Conservation (phyloP, 2,113 vertebrate genomes). For the Lanius collurio region DNA sequence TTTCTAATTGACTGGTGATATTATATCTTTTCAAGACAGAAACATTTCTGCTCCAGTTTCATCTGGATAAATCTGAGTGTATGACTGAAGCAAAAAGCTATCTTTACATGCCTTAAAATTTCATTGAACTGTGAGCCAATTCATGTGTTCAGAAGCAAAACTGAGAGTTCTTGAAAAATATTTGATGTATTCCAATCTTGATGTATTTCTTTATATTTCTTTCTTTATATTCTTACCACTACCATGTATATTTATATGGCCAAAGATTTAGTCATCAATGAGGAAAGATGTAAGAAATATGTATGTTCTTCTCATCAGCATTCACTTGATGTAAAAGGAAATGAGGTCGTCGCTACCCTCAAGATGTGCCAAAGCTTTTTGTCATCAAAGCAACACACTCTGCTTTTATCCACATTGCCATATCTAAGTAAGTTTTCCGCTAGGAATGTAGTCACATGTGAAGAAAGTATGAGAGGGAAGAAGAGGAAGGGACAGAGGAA, state of each 20-base stretch:
- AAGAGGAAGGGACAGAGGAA: neutral
- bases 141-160: neutral
- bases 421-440: neutral
- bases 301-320: rapidly evolving
- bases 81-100: neutral
- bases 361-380: neutral
- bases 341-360: rapidly evolving
- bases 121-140: neutral
- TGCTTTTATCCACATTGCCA: neutral
- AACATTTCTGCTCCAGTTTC: neutral
- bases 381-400: neutral
- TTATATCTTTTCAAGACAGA: neutral
- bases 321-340: neutral
- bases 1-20: neutral
- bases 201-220: neutral
- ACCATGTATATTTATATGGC: neutral
- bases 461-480: neutral
- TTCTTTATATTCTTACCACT: neutral
- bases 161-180: neutral
- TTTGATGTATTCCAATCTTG: neutral
- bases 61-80: neutral
- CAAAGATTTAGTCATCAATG: neutral
- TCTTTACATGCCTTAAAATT: neutral
- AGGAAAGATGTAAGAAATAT: neutral
- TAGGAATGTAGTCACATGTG: neutral